Evolutionary conservation across 2,113 vertebrate species (phyloP), one percentile per base, ranked within the genome.

Genomic region (Polyodon spathula): DNA sequence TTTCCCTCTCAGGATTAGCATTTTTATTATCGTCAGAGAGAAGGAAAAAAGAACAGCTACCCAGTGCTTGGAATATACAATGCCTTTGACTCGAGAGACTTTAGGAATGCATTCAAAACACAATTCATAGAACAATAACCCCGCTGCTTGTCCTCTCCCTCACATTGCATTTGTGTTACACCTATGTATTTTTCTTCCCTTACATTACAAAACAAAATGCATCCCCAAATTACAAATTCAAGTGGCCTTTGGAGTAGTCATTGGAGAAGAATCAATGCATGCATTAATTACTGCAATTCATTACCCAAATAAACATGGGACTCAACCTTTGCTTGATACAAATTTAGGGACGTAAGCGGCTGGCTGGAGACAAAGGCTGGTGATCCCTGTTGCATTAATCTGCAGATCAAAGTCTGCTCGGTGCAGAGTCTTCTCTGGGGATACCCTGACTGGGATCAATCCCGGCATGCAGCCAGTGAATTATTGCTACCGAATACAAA

Each of bases 261-360:
- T 80, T 82, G 84, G 84, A 78, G 84, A 84, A 79, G 86, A 93
- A 97, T 96, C 92, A 89, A 95, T 93, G 83, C 77, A 71, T 84
- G 83, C 89, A 92, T 97, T 97, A 94, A 97, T 97, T 95, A 95
- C 90, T 84, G 87, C 90, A 88, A 91, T 96, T 95, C 89, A 93
- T 97, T 98, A 95, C 84, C 85, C 87, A 92, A 91, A 94, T 93
- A 96, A 94, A 94, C 88, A 89, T 81, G 83, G 85, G 82, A 82
- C 83, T 88, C 87, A 87, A 82, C 84, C 88, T 88, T 91, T 86
- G 76, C 76, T 85, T 87, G 90, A 83, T 89, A 90, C 84, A 91
- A 88, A 90, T 92, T 90, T 81, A 63, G 75, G 84, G 81, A 76
- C 70, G 68, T 67, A 84, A 74, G 63, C 81, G 86, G 87, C 85